A percentile compares a stretch with the other conserved stretches of the same genome.
These are phyloP conservation scores for Brienomyrus longianalis DNA, from an alignment of 2,113 vertebrate species.

Conservation along the genomic window DNA sequence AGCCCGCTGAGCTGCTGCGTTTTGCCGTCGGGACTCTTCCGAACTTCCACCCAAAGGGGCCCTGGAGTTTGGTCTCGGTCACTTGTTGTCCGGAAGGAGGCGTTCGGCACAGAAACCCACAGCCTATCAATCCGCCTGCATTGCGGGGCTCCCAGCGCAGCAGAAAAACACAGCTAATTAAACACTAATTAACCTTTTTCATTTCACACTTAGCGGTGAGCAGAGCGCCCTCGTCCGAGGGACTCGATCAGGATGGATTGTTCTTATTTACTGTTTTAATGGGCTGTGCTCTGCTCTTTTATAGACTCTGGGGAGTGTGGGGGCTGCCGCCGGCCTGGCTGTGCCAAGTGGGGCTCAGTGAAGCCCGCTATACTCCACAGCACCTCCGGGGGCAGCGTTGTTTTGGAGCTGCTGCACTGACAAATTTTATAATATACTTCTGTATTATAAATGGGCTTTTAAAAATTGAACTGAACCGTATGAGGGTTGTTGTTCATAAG, in stretches of 20 bases:
- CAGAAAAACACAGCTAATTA: slow-evolving; percentile 20
- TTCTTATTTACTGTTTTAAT: neutral
- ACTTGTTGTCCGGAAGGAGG: neutral
- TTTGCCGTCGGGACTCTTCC: neutral
- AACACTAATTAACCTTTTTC: slow-evolving; percentile 16
- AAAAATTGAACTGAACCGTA: neutral
- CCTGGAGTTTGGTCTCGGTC: neutral
- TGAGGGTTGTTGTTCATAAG: neutral
- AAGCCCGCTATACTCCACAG: neutral
- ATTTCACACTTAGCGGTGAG: neutral
- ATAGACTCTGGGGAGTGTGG: neutral
- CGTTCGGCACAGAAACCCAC: neutral
- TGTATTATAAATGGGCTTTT: neutral
- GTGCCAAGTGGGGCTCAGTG: neutral
- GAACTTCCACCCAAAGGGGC: neutral
- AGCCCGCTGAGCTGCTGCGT: neutral
- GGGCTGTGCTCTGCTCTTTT: neutral
- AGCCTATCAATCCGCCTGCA: neutral
- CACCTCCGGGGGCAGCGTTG: neutral
- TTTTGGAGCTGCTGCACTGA: neutral
- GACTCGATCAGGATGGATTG: neutral
- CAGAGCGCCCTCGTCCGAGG: neutral
- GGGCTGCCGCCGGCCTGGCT: neutral
- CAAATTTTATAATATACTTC: neutral
- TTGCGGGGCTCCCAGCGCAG: neutral